These are phyloP conservation scores for Trachelus tabidus DNA, from an alignment of 2,888 invertebrate genomes.

Conservation along the genomic window DNA sequence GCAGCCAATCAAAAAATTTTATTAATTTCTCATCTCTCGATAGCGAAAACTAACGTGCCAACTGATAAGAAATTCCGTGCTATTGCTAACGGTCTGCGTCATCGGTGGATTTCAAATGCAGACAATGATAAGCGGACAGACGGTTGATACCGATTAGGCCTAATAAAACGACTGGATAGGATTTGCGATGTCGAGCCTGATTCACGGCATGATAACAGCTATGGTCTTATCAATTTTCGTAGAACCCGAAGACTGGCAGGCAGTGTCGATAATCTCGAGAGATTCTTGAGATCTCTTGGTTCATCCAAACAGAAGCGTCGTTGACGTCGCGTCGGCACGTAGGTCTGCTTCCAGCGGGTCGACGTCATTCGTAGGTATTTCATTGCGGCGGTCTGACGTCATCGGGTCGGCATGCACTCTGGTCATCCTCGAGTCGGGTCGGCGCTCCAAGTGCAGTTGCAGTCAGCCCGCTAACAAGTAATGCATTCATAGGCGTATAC, in stretches of 20 bases:
- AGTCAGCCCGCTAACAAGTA: constrained; percentile 35
- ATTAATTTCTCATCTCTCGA: not conserved
- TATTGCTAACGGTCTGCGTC: not conserved
- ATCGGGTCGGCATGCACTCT: not conserved
- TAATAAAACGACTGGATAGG: not conserved
- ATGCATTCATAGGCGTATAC: constrained; percentile 44
- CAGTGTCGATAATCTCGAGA: too few species aligned
- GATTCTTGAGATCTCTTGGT: not conserved
- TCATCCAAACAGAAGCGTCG: not conserved
- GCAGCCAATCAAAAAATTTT: not conserved
- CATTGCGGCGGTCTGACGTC: too few species aligned
- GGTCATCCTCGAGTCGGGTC: not conserved
- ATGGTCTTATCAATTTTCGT: not conserved
- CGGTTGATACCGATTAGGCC: not conserved
- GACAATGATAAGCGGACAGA: not conserved
- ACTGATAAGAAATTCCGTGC: constrained; percentile 24
- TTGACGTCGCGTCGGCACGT: not conserved
- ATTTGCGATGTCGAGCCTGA: not conserved
- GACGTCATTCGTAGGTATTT: not conserved
- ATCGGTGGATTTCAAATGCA: not conserved
- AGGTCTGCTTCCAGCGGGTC: too few species aligned
- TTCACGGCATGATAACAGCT: not conserved
- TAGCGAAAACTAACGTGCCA: constrained; percentile 7
- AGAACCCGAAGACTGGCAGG: not conserved
- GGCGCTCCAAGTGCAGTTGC: constrained; percentile 7